These are phyloP conservation scores for Lissonota sp. DNA, from an alignment of 2,888 invertebrate genomes.

Conservation along the genomic window DNA sequence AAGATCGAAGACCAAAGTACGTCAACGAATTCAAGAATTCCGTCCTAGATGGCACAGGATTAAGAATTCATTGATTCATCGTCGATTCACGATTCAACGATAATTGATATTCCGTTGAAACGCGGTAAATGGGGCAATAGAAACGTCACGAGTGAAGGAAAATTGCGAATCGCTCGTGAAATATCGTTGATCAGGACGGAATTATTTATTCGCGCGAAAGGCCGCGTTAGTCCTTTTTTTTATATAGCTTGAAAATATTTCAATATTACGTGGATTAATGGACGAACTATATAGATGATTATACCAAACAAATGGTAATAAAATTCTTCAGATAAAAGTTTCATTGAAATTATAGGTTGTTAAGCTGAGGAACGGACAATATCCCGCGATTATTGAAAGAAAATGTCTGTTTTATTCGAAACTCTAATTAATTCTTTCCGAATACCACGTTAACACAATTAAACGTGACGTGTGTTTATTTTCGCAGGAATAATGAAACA, in stretches of 20 bases:
- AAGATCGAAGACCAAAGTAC: neutral
- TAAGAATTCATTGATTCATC: conserved; percentile 1
- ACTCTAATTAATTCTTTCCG: conserved; percentile 39
- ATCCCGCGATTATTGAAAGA: neutral
- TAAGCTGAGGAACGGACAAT: no score
- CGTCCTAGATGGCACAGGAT: neutral
- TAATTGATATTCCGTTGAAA: neutral
- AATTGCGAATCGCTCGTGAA: neutral
- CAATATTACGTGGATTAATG: neutral
- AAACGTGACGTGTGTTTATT: conserved; percentile 55
- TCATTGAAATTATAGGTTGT: no score
- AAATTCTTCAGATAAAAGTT: no score
- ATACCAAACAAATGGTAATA: no score
- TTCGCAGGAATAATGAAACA: conserved; percentile 34
- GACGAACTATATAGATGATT: neutral
- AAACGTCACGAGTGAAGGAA: conserved; percentile 9
- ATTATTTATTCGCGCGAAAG: conserved; percentile 22
- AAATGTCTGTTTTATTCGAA: conserved; percentile 37
- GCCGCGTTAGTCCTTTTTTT: neutral
- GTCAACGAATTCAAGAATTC: neutral
- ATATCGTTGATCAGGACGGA: neutral
- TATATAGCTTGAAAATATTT: neutral
- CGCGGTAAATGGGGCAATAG: neutral
- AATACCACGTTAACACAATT: conserved; percentile 39
- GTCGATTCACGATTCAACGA: neutral